Conservation (phyloP, 2,888 invertebrate genomes). For the Caenorhabditis angaria region DNA sequence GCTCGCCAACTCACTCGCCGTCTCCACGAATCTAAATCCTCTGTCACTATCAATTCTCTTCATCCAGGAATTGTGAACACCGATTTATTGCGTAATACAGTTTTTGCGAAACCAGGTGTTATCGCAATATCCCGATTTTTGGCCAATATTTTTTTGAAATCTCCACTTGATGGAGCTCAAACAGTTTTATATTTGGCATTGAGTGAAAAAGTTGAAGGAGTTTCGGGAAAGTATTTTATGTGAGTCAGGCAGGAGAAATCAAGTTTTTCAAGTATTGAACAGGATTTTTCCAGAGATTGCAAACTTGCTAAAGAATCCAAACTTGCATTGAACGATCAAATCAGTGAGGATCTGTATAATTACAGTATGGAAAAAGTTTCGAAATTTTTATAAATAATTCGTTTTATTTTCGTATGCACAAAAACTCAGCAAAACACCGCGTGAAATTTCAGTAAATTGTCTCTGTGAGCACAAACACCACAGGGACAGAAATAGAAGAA, state of each 20-base stretch:
- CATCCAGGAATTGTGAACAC: constrained; percentile 80
- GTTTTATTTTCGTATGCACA: too few relatives aligned
- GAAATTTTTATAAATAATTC: neutral
- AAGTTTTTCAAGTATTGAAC: neutral
- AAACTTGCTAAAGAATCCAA: constrained; percentile 48
- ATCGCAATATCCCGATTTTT: constrained; percentile 52
- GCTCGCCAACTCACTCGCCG: constrained; percentile 62
- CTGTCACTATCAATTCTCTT: constrained; percentile 80
- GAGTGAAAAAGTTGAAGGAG: constrained; percentile 80
- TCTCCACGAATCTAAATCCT: constrained; percentile 47
- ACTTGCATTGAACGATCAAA: constrained; percentile 57
- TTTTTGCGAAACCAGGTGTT: constrained; percentile 35
- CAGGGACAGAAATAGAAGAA: too few relatives aligned
- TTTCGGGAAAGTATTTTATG: constrained; percentile 82
- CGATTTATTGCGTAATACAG: constrained; percentile 43
- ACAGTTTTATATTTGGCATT: constrained; percentile 83
- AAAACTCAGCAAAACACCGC: too few relatives aligned
- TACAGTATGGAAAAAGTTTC: constrained; percentile 53
- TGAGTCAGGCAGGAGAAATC: too few relatives aligned
- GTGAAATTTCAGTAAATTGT: too few relatives aligned
- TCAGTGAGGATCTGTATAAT: constrained; percentile 67
- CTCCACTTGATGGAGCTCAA: constrained; percentile 83
- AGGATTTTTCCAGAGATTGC: constrained; percentile 55
- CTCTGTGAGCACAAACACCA: too few relatives aligned
- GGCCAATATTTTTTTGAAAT: constrained; percentile 75